phyloP scores from a whole-genome alignment of 2,888 invertebrate species.

The Heliconius aoede region DNA sequence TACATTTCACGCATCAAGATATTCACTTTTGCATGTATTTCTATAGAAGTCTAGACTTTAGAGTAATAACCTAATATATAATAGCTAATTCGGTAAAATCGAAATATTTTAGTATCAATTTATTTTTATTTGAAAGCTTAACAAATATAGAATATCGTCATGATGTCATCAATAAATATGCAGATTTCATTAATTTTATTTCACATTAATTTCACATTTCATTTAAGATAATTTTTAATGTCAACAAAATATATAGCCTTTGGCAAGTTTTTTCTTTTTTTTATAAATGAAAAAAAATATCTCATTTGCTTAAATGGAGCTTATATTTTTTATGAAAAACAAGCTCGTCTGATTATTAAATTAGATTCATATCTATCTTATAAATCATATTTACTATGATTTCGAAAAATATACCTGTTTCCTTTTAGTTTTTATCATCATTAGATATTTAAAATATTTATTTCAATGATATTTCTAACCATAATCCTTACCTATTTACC shows the following conservation, averaged over 20 bases:
- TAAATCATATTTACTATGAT: not conserved
- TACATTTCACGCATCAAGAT: slow-evolving; percentile 64
- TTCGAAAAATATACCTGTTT: not conserved
- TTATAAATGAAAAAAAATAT: no score
- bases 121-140: not conserved
- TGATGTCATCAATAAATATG: not conserved
- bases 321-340: no score
- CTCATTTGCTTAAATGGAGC: no score
- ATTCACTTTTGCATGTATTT: slow-evolving; percentile 35
- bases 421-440: not conserved
- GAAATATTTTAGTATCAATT: not conserved
- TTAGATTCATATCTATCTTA: no score
- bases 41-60: no score
- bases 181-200: not conserved
- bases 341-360: no score
- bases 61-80: slow-evolving; percentile 20
- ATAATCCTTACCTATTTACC: not conserved
- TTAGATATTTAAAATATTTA: not conserved
- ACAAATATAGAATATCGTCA: not conserved
- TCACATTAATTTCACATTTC: slow-evolving; percentile 1
- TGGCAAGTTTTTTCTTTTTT: no score
- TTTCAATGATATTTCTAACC: not conserved
- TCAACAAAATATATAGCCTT: no score
- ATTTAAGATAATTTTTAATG: not conserved
- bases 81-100: not conserved